phyloP scores from a whole-genome alignment of 2,113 vertebrate species.

The Oceanites oceanicus region DNA sequence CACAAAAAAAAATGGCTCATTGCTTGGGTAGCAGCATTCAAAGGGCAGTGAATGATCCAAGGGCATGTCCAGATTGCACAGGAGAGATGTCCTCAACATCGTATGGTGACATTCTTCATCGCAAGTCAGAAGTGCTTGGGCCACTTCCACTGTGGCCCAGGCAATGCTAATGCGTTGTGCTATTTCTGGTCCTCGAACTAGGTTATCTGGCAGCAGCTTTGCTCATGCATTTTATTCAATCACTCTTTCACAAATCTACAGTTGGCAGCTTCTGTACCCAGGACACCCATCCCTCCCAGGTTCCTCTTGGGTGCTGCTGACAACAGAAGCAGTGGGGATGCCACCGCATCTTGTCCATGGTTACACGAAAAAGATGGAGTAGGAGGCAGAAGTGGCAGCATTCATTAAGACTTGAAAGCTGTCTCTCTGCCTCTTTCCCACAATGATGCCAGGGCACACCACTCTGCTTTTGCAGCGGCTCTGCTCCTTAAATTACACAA shows the following conservation, averaged over 20 bases:
- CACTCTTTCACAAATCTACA: background rate
- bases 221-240: background rate
- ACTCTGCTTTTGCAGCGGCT: background rate
- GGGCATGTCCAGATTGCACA: background rate
- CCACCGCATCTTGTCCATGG: accelerated
- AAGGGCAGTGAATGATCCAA: background rate
- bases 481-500: background rate
- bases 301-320: background rate
- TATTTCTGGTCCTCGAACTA: background rate
- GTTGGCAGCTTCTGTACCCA: background rate
- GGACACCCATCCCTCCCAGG: background rate
- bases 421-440: background rate
- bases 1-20: background rate
- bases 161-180: accelerated
- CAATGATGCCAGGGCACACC: background rate
- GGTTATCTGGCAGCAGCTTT: background rate
- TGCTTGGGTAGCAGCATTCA: background rate
- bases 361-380: background rate
- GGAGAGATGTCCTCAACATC: accelerated
- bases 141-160: background rate
- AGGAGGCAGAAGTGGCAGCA: background rate
- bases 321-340: background rate
- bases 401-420: background rate
- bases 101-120: background rate
- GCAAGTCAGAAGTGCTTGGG: background rate